These are phyloP conservation scores for Erpobdella octoculata DNA, from an alignment of 2,888 invertebrate species.

Conservation along the genomic window DNA sequence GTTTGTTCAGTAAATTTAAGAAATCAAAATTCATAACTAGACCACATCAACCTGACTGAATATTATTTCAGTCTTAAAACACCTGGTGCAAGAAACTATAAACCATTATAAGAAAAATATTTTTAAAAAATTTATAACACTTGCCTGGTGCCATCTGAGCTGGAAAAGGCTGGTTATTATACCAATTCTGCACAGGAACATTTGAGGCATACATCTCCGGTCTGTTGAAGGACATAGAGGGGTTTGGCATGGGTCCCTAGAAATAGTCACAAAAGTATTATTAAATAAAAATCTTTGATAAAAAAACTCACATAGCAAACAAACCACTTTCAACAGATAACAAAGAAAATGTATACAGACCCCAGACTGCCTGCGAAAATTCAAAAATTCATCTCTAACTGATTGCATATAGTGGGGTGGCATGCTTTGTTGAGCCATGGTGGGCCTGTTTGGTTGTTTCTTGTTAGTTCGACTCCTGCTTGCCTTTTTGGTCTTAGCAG, in stretches of 20 bases:
- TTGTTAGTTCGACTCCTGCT: conserved; percentile 8
- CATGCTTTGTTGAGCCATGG: not conserved
- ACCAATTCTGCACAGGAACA: conserved; percentile 18
- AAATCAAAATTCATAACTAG: too few relatives aligned
- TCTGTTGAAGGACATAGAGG: conserved; percentile 20
- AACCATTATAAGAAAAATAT: too few relatives aligned
- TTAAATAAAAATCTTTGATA: not conserved
- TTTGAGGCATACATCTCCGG: conserved; percentile 21
- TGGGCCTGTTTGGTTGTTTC: conserved; percentile 19
- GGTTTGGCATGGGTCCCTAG: not conserved
- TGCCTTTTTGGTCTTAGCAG: conserved; percentile 22
- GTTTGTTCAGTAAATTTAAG: too few relatives aligned
- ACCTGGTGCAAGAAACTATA: too few relatives aligned
- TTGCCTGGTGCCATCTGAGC: conserved; percentile 16
- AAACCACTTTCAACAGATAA: not conserved
- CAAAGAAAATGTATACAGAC: not conserved
- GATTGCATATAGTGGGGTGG: not conserved
- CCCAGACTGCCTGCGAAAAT: too few relatives aligned
- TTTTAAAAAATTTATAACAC: too few relatives aligned
- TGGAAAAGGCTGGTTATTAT: conserved; percentile 11
- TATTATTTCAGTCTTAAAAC: too few relatives aligned
- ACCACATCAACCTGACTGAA: too few relatives aligned
- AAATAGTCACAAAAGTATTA: not conserved
- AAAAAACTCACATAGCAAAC: not conserved
- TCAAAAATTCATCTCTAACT: not conserved